phyloP scores from a whole-genome alignment of 1,140 invertebrate species.

The Heliconius himera region DNA sequence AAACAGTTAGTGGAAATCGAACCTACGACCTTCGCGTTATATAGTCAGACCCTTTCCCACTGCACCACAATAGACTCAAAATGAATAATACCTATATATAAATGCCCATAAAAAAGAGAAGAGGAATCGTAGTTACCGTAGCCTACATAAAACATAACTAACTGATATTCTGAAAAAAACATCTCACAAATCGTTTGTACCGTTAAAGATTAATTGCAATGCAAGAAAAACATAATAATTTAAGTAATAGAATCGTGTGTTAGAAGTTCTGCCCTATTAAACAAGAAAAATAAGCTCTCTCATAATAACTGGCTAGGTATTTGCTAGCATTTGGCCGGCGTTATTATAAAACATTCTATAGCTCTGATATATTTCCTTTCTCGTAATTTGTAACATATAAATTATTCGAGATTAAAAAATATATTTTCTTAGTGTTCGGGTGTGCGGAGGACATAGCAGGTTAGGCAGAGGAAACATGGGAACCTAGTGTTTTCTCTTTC shows the following conservation, averaged over 20 bases:
- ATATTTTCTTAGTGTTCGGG: too few species aligned
- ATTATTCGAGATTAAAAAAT: not conserved
- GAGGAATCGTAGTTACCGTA: slow-evolving; percentile 5
- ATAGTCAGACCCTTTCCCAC: too few species aligned
- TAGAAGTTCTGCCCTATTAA: slow-evolving; percentile 12
- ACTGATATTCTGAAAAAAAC: slow-evolving; percentile 6
- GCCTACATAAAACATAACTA: slow-evolving; percentile 26
- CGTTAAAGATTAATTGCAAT: slow-evolving; percentile 28
- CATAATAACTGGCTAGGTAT: not conserved
- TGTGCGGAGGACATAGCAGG: too few species aligned
- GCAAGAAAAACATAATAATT: slow-evolving; percentile 22
- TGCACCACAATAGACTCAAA: not conserved
- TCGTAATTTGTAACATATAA: not conserved
- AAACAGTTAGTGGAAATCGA: too few species aligned
- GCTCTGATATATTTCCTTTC: too few species aligned
- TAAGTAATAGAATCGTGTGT: slow-evolving; percentile 16
- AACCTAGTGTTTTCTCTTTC: too few species aligned
- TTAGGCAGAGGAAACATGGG: too few species aligned
- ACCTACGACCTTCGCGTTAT: too few species aligned
- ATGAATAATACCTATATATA: not conserved
- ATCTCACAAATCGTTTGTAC: slow-evolving; percentile 2
- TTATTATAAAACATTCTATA: not conserved
- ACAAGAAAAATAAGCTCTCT: slow-evolving; percentile 5
- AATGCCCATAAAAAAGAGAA: not conserved
- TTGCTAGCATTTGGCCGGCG: not conserved